Percentiles rank a stretch among this genome's conserved stretches.
Evolutionary conservation across 2,113 vertebrate genomes (phyloP).

Genomic region (Ptilonorhynchus violaceus): DNA sequence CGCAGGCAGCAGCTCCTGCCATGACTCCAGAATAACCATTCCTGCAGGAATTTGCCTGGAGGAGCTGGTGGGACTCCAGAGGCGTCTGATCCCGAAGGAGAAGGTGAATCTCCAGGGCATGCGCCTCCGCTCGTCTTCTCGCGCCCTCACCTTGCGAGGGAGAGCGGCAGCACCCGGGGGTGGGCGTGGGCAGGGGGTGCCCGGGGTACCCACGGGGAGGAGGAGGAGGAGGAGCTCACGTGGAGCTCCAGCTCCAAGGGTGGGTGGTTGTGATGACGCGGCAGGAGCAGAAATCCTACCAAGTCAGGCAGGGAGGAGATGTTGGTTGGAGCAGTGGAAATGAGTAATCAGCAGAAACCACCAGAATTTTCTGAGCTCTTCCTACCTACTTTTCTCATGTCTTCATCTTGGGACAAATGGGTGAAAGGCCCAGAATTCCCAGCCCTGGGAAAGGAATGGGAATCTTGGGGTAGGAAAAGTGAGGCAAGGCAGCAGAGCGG

Average conservation of each 20-base stretch:
- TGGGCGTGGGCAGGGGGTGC: background rate
- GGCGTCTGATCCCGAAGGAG: background rate
- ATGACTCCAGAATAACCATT: background rate
- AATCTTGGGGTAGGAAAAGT: background rate
- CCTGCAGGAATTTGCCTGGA: background rate
- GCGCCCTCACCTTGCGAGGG: rapidly evolving
- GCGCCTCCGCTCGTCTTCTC: background rate
- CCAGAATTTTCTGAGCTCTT: background rate
- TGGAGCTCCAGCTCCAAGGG: background rate
- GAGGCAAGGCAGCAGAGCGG: background rate
- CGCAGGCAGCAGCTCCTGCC: background rate
- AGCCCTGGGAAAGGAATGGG: background rate
- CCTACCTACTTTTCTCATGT: background rate
- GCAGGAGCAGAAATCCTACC: background rate
- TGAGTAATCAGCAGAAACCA: background rate
- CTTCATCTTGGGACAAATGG: background rate
- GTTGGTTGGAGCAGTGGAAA: background rate
- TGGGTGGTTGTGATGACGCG: background rate
- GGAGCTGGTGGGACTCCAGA: background rate
- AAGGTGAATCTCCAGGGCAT: background rate
- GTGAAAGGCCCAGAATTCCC: background rate
- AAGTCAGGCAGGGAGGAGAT: background rate
- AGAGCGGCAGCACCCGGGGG: background rate
- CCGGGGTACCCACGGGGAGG: background rate
- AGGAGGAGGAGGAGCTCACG: background rate